Evolutionary conservation across 2,113 vertebrate species (phyloP), one percentile per base, ranked within the genome.

Genomic region (Ctenomys sociabilis): DNA sequence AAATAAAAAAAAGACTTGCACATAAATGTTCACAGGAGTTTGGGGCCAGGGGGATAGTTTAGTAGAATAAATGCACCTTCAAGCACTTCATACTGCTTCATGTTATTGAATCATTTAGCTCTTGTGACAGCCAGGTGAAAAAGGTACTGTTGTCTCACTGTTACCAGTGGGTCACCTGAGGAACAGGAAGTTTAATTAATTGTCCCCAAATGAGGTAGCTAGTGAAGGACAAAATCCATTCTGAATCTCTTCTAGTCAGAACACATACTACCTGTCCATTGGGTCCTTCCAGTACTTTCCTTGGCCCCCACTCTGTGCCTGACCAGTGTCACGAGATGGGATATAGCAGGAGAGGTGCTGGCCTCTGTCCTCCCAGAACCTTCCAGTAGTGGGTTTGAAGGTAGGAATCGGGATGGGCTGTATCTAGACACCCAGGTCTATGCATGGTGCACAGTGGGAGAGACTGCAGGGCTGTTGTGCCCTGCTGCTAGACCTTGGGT

Each of bases 361-460:
- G 43, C 40, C 82, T 70, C 86, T 70, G 70, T 32, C 43, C 64
- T 59, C 66, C 66, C 32, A 78, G 3, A 28, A 70, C 82, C 54
- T 78, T 11, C 70, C 17, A 49, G 49, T 11, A 49, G 52, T 19
- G 57, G 43, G 4, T 40, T 57, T 68, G 93, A 63, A 54, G 2
- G 66, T 59, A 37, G 63, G 22, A 77, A 43, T 85, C 88, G 90
- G 95, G 88, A 16, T 11, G 35, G 81, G 57, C 80, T 93, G 40
- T 32, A 86, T 77, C 68, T 40, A 73, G 89, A 82, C 6, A 22
- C 80, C 54, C 2, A 3, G 49, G 2, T 26, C 9, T 28, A 70
- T 35, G 26, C 26, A 7, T 37, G 19, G 22, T 21, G 8, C 26
- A 52, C 12, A 45, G 43, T 22, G 78, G 57, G 57, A 61, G 37